Percentiles rank a stretch among this genome's conserved stretches.
Evolutionary conservation across 2,888 invertebrate genomes (phyloP).

Genomic region (Ephialtes manifestator): DNA sequence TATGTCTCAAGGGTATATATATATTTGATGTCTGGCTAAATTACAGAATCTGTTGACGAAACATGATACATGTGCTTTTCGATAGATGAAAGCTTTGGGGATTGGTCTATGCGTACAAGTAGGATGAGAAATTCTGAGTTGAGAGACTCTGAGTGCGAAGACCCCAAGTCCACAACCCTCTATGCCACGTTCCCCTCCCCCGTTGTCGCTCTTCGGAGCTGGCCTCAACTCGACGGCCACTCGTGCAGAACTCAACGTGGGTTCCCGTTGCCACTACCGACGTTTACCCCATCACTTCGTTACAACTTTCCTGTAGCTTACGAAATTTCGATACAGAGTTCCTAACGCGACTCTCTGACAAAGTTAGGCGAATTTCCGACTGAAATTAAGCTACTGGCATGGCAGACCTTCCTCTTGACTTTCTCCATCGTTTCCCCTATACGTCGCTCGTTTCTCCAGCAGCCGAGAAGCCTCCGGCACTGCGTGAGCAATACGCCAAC

Average conservation of each 20-base stretch:
- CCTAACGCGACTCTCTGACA: conserved; percentile 23
- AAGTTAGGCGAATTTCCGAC: conserved; percentile 50
- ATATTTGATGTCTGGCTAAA: neutral
- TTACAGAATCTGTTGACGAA: conserved; percentile 3
- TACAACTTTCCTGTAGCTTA: conserved; percentile 53
- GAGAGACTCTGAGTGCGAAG: conserved; percentile 34
- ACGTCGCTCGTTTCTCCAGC: neutral
- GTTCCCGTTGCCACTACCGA: conserved; percentile 28
- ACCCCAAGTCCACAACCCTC: neutral
- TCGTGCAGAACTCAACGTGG: conserved; percentile 46
- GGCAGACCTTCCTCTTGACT: conserved; percentile 23
- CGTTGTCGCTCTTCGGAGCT: neutral
- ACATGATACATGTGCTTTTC: neutral
- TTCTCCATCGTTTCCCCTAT: neutral
- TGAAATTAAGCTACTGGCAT: conserved; percentile 38
- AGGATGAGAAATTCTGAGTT: conserved; percentile 11
- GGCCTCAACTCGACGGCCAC: conserved; percentile 28
- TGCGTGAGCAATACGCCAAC: neutral
- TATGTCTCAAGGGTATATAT: neutral
- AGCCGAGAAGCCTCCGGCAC: neutral
- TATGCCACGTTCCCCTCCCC: neutral
- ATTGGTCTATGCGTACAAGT: neutral
- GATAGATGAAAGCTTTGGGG: neutral
- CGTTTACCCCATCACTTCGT: conserved; percentile 63
- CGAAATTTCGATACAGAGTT: conserved; percentile 49